Percentiles rank a stretch among this genome's conserved stretches.
Evolutionary conservation across 2,888 invertebrate species (phyloP).

Genomic region (Drosophila prostipennis): DNA sequence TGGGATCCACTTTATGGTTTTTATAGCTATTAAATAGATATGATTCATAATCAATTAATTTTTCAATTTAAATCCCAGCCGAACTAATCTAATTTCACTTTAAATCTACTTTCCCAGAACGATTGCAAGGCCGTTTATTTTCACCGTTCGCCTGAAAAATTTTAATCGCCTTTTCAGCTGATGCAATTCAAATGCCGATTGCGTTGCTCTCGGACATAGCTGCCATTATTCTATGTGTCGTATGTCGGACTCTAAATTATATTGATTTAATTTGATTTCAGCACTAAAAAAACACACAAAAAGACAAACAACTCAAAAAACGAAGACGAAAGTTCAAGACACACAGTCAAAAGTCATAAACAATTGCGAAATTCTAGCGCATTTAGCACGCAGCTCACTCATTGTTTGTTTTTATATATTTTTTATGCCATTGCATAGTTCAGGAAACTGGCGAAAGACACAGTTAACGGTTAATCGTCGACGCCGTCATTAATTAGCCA

Average conservation of each 20-base stretch:
- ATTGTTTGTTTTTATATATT: conserved; percentile 7
- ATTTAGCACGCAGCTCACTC: conserved; percentile 38
- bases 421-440: conserved; percentile 60
- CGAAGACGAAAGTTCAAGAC: conserved; percentile 54
- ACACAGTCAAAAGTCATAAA: conserved; percentile 31
- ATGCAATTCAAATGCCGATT: conserved; percentile 73
- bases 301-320: conserved; percentile 11
- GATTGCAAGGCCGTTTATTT: conserved; percentile 38
- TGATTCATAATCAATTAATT: neutral
- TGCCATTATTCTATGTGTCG: too few species aligned
- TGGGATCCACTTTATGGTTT: too few species aligned
- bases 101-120: conserved; percentile 20
- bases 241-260: too few species aligned
- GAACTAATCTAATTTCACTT: conserved; percentile 4
- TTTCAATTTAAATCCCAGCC: too few species aligned
- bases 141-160: conserved; percentile 30
- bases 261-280: conserved; percentile 27
- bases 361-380: conserved; percentile 43
- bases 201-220: conserved; percentile 36
- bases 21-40: neutral
- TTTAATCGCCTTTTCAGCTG: conserved; percentile 56
- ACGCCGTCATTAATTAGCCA: conserved; percentile 58
- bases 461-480: conserved; percentile 47
- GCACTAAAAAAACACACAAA: conserved; percentile 13
- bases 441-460: conserved; percentile 64